Conservation (phyloP, 2,888 invertebrate genomes). For the Acanthosepion esculentum region DNA sequence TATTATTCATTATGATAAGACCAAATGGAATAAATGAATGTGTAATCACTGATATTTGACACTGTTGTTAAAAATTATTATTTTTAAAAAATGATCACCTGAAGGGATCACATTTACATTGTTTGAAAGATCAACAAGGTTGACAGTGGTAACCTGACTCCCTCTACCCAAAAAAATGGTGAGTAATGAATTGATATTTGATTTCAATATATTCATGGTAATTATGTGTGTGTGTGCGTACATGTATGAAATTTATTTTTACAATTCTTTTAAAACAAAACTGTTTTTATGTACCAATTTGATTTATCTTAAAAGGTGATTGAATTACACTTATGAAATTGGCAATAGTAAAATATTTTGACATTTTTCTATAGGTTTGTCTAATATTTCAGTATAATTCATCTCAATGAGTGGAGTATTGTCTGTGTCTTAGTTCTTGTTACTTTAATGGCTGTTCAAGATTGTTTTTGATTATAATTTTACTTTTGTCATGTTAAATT, state of each 20-base stretch:
- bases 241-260: no score
- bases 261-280: no score
- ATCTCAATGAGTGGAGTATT: not conserved
- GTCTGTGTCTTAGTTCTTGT: not conserved
- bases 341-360: not conserved
- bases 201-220: no score
- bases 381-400: not conserved
- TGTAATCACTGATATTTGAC: not conserved
- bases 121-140: not conserved
- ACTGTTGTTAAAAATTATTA: not conserved
- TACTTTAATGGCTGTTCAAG: not conserved
- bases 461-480: not conserved
- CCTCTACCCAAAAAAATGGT: not conserved
- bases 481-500: no score
- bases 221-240: no score
- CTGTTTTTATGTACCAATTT: no score
- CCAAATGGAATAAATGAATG: not conserved
- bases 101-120: not conserved
- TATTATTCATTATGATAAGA: not conserved
- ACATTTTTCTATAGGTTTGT: not conserved
- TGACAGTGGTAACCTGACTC: not conserved
- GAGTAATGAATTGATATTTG: not conserved
- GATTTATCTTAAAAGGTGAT: no score
- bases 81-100: not conserved
- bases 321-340: not conserved